Percentiles rank a stretch among this genome's conserved stretches.
Evolutionary conservation across 2,888 invertebrate species (phyloP).

Genomic region (Monochamus alternatus): DNA sequence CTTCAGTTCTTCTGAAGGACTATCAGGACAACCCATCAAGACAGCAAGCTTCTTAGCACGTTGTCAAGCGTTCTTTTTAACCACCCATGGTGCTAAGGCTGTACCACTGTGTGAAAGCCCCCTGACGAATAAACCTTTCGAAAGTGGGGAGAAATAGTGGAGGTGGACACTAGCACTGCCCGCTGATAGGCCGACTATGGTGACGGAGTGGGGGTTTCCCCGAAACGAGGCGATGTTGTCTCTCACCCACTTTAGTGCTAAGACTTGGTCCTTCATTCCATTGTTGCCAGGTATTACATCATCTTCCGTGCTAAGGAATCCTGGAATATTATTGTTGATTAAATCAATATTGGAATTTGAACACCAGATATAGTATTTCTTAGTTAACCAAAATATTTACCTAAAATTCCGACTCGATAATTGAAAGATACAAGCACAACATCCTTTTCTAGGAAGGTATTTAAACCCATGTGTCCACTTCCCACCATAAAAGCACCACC

Average conservation of each 20-base stretch:
- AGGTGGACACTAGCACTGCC: slow-evolving; percentile 67
- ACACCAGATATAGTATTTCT: no score
- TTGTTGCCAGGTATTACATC: slow-evolving; percentile 65
- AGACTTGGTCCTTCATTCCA: slow-evolving; percentile 66
- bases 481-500: slow-evolving; percentile 71
- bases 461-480: slow-evolving; percentile 63
- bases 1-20: slow-evolving; percentile 69
- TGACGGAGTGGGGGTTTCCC: slow-evolving; percentile 65
- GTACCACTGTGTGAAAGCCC: slow-evolving; percentile 83
- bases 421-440: slow-evolving; percentile 64
- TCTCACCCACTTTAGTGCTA: slow-evolving; percentile 66
- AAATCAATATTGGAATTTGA: no score
- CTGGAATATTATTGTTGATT: slow-evolving; percentile 45
- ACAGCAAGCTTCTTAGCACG: slow-evolving; percentile 77
- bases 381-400: slow-evolving; percentile 44
- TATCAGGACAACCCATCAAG: slow-evolving; percentile 77
- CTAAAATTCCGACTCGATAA: slow-evolving; percentile 63
- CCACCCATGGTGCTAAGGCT: slow-evolving; percentile 75
- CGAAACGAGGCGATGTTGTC: slow-evolving; percentile 66
- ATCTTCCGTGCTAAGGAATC: slow-evolving; percentile 67
- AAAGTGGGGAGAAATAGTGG: slow-evolving; percentile 65
- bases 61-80: slow-evolving; percentile 74
- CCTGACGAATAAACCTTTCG: slow-evolving; percentile 71
- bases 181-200: slow-evolving; percentile 65
- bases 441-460: slow-evolving; percentile 67